These are phyloP conservation scores for Euschistus heros DNA, from an alignment of 1,140 invertebrate genomes.

Conservation along the genomic window DNA sequence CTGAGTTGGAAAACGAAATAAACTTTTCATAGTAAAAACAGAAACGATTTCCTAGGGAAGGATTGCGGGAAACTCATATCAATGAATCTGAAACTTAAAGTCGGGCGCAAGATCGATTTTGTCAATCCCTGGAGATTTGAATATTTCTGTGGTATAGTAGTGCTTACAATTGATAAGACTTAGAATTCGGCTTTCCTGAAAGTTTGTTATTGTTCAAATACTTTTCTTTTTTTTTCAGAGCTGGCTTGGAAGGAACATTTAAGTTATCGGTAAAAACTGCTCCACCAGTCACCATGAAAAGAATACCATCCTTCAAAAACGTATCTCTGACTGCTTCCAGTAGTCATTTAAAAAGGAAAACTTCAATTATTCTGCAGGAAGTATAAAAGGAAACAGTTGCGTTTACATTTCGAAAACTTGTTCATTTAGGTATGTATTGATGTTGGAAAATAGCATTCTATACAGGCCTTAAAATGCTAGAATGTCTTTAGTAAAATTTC, in stretches of 20 bases:
- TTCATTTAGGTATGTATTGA: too few species aligned
- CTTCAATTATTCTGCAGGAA: too few species aligned
- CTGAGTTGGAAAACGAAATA: too few species aligned
- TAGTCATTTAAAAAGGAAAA: too few species aligned
- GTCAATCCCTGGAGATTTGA: not conserved
- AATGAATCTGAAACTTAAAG: not conserved
- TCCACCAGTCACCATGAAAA: not conserved
- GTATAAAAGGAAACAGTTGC: too few species aligned
- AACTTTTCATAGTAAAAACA: too few species aligned
- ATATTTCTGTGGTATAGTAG: not conserved
- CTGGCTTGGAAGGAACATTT: not conserved
- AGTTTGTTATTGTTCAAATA: not conserved
- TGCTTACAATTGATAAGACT: not conserved
- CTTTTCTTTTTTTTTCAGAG: not conserved
- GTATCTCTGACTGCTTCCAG: slow-evolving; percentile 29
- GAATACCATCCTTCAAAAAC: not conserved
- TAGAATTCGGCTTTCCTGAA: not conserved
- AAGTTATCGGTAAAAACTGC: not conserved
- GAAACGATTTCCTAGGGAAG: too few species aligned
- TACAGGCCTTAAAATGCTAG: too few species aligned
- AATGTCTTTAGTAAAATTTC: too few species aligned
- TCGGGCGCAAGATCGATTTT: not conserved
- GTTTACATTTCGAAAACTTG: too few species aligned
- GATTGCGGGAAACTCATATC: too few species aligned
- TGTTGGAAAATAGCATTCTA: too few species aligned